Percentiles rank a stretch among this genome's conserved stretches.
Conservation (phyloP, 2,888 invertebrate species). For the Aleiodes alternator region DNA sequence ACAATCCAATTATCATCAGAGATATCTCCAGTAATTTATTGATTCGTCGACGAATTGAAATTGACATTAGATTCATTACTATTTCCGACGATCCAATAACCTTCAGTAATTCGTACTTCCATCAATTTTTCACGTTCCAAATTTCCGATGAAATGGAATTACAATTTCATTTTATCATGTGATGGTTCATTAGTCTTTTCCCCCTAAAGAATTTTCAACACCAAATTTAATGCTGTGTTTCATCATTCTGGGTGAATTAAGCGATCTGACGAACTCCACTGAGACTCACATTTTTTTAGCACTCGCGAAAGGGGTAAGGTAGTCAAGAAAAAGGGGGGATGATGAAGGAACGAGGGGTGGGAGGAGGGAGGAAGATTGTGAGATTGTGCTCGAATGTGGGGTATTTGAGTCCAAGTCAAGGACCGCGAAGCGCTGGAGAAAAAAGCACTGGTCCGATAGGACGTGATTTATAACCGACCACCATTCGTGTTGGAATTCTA, state of each 20-base stretch:
- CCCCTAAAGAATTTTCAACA: not conserved
- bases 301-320: not conserved
- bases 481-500: slow-evolving; percentile 24
- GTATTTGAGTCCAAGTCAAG: slow-evolving; percentile 47
- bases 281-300: not conserved
- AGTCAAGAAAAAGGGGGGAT: not conserved
- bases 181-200: too few species aligned
- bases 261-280: not conserved
- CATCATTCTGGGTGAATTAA: not conserved
- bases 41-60: too few species aligned
- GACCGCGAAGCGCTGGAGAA: slow-evolving; percentile 38
- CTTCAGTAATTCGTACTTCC: too few species aligned
- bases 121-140: too few species aligned
- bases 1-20: too few species aligned
- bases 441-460: slow-evolving; percentile 45
- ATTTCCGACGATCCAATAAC: too few species aligned
- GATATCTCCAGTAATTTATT: too few species aligned
- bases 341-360: slow-evolving; percentile 40
- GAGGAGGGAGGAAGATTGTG: slow-evolving; percentile 26
- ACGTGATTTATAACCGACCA: slow-evolving; percentile 56
- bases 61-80: too few species aligned
- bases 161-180: too few species aligned
- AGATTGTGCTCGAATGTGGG: slow-evolving; percentile 35
- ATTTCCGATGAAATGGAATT: too few species aligned
- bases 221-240: too few species aligned